Evolutionary conservation across 2,113 vertebrate genomes (phyloP).

Genomic region (Lycocorax pyrrhopterus): DNA sequence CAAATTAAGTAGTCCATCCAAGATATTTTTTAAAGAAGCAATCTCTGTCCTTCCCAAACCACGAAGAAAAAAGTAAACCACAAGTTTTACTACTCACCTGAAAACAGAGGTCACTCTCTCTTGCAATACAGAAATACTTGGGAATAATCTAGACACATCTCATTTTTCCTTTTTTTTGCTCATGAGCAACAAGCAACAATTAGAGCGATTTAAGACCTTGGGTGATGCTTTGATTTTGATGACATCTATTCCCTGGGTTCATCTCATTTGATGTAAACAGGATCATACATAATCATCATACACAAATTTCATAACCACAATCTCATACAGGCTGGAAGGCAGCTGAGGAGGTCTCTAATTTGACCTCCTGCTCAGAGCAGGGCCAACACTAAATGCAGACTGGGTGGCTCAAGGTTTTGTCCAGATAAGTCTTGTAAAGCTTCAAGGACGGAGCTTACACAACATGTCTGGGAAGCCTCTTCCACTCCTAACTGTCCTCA

Average conservation of each 20-base stretch:
- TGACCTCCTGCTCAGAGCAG: not conserved
- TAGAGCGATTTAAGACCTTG: not conserved
- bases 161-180: not conserved
- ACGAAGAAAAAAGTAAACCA: not conserved
- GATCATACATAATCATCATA: not conserved
- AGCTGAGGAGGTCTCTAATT: not conserved
- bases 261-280: not conserved
- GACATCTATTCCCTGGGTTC: not conserved
- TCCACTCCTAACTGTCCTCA: not conserved
- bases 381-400: not conserved
- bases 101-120: not conserved
- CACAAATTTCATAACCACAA: not conserved
- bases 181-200: not conserved
- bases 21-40: not conserved
- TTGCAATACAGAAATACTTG: not conserved
- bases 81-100: not conserved
- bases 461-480: not conserved
- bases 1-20: not conserved
- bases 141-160: not conserved
- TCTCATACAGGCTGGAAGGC: not conserved
- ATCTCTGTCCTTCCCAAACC: not conserved
- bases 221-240: not conserved
- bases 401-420: not conserved
- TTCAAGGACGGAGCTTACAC: not conserved
- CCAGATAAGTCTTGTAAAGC: not conserved